Evolutionary conservation across 2,113 vertebrate species (phyloP), one percentile per base, ranked within the genome.

Genomic region (Pimephales promelas): DNA sequence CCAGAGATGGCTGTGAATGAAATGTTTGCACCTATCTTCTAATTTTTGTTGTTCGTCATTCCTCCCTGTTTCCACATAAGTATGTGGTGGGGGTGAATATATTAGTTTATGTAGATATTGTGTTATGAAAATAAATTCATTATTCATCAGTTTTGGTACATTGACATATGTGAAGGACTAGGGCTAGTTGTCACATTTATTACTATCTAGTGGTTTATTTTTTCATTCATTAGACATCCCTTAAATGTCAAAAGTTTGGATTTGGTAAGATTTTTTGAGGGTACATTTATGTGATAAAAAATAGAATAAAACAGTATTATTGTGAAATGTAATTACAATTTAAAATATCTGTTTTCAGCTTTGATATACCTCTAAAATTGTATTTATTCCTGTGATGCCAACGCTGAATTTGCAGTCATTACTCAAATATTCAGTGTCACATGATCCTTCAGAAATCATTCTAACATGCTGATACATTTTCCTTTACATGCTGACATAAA

Each of bases 1-100:
- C 85, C 88, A 85, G 88, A 91, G 88, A 90, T 92, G 90, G 91
- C 90, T 91, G 90, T 92, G 91, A 93, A 93, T 90, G 88, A 93
- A 90, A 92, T 90, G 86, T 84, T 90, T 87, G 83, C 87, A 87
- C 84, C 76, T 88, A 77, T 86, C 31, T 56, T 90, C 84, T 76
- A 81, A 24, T 43, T 78, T 54, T n/a, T 77, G 28, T 18, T 18
- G 20, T 31, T 10, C 16, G 59, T 75, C 10, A 83, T 36, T 16
- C 57, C 13, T 31, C 64, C 26, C 57, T 18, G 14, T 68, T 75
- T 20, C 13, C 66, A 45, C 14, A 26, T 75, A 47, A 18, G 68
- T 45, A 40, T 68, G 40, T 56, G 34, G 49, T 9, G 24, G 24
- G 20, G 13, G 16, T 18, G 34, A 34, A 71, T n/a, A 16, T 28